Percentiles rank a stretch among this genome's conserved stretches.
Evolutionary conservation across 2,113 vertebrate species (phyloP).

Genomic region (Rallus limicola): DNA sequence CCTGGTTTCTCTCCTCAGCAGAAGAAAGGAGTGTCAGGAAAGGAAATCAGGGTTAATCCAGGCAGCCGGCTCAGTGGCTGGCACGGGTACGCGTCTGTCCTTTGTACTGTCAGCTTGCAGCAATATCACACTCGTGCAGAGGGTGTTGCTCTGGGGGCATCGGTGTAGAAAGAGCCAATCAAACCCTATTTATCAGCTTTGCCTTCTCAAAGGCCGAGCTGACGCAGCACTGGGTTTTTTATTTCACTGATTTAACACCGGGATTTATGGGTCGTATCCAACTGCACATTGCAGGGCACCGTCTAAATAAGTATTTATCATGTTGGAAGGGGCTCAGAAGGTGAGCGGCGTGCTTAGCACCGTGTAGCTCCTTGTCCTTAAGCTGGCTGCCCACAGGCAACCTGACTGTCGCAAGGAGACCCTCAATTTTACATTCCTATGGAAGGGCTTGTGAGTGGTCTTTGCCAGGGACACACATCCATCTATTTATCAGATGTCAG

Average conservation of each 20-base stretch:
- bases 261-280: slow-evolving; percentile 54
- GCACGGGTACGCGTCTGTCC: background rate
- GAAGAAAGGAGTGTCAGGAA: slow-evolving; percentile 48
- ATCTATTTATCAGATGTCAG: fast-evolving
- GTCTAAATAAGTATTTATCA: slow-evolving; percentile 56
- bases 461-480: background rate
- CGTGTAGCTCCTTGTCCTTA: background rate
- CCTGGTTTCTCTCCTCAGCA: background rate
- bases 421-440: fast-evolving
- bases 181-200: slow-evolving; percentile 52
- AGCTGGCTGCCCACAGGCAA: background rate
- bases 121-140: slow-evolving; percentile 38
- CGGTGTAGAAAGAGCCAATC: slow-evolving; percentile 43
- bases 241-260: slow-evolving; percentile 54
- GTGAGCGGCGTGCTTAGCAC: background rate
- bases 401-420: background rate
- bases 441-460: background rate
- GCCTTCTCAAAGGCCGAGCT: slow-evolving; percentile 48
- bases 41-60: slow-evolving; percentile 47
- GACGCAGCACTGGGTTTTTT: slow-evolving; percentile 39
- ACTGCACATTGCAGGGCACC: background rate
- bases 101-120: slow-evolving; percentile 50
- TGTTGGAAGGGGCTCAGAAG: slow-evolving; percentile 8
- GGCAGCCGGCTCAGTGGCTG: slow-evolving; percentile 18
- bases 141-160: slow-evolving; percentile 33